Evolutionary conservation across 2,888 invertebrate species (phyloP), one percentile per base, ranked within the genome.

Genomic region (Tupiocoris notatus): DNA sequence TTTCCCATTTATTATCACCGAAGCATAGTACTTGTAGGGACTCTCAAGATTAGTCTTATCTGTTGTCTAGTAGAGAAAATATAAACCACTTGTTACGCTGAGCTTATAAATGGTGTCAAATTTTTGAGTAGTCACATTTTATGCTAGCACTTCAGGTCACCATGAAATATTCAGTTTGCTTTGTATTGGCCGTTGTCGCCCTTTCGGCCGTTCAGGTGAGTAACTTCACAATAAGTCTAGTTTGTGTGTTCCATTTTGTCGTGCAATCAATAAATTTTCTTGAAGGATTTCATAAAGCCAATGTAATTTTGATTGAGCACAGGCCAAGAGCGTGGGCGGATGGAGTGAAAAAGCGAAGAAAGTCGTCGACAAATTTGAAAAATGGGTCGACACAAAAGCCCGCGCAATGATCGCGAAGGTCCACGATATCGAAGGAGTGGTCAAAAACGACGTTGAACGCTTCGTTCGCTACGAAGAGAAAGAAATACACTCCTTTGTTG

Each of bases 281-380:
- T n/a, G n/a, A n/a, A n/a, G n/a, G n/a, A n/a, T n/a, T n/a, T n/a
- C n/a, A 39, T 39, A 39, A 39, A 39, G 12, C 39, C 39, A 39
- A 39, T 39, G n/a, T n/a, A n/a, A n/a, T 39, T 39, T 39, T 12
- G 39, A 12, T 39, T 39, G 39, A 39, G 12, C 39, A 12, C 39
- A 39, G 39, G 39, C 39, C 12, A 39, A 39, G 39, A 39, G 39
- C 39, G 64, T 22, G 9, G 24, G n/a, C 39, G 1, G 18, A 3
- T 67, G 67, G 67, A 56, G 9, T 20, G 20, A 67, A 22, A 67
- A 57, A 23, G 54, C 67, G 56, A 67, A 56, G 56, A 16, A 18
- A 20, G 18, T 67, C 16, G 67, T 56, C 22, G n/a, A 1, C 20
- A 67, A 56, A 56, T 67, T 67, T 16, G 67, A 67, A 16, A 22